These are phyloP conservation scores for Poeciliopsis turrubarensis DNA, from an alignment of 2,113 vertebrate genomes.

Conservation along the genomic window DNA sequence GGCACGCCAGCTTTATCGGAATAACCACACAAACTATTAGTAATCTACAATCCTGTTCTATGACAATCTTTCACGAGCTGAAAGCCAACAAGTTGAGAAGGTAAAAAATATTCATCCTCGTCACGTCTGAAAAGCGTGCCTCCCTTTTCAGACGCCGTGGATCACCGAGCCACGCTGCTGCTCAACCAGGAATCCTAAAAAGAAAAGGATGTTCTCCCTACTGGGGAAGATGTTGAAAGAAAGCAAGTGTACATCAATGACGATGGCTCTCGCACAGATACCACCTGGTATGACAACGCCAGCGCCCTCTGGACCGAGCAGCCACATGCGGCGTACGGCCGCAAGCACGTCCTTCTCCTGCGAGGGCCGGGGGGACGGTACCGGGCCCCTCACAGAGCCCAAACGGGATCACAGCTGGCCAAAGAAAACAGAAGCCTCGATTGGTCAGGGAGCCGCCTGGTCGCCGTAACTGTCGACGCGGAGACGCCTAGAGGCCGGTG, in stretches of 20 bases:
- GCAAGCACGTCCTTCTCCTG: conserved; percentile 51
- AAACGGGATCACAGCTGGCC: conserved; percentile 43
- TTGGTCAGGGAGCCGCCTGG: conserved; percentile 59
- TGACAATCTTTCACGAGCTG: conserved; percentile 16
- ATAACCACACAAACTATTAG: conserved; percentile 47
- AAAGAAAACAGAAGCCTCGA: conserved; percentile 41
- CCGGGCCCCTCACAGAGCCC: conserved; percentile 40
- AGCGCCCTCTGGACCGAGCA: conserved; percentile 36
- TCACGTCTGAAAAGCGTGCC: not conserved
- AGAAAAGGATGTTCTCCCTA: conserved; percentile 18
- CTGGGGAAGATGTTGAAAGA: conserved; percentile 21
- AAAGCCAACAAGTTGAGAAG: conserved; percentile 11
- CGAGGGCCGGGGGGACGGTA: conserved; percentile 45
- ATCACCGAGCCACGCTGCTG: conserved; percentile 25
- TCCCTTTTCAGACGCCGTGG: conserved; percentile 12
- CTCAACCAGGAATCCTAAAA: conserved; percentile 8
- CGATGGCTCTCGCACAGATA: conserved; percentile 20
- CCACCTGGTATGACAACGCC: conserved; percentile 29
- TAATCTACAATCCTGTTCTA: conserved; percentile 49
- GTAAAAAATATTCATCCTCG: conserved; percentile 1
- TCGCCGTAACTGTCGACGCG: conserved; percentile 23
- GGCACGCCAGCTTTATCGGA: conserved; percentile 41
- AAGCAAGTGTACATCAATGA: conserved; percentile 60
- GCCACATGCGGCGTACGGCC: conserved; percentile 47
- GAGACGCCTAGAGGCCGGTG: conserved; percentile 85